Evolutionary conservation across 1,140 invertebrate species (phyloP), one percentile per base, ranked within the genome.

Genomic region (Sitodiplosis mosellana): DNA sequence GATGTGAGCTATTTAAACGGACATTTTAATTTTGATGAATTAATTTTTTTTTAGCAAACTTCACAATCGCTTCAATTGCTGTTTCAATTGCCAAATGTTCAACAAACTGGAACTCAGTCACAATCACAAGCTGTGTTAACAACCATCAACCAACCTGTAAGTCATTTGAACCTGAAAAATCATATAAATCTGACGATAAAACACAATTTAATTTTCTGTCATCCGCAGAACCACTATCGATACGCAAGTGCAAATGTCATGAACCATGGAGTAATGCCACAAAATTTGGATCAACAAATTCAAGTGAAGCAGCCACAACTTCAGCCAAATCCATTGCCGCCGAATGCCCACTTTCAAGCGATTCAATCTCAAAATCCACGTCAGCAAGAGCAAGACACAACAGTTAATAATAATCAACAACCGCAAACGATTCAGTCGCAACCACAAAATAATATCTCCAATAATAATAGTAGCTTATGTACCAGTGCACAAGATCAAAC

Each of bases 341-440:
- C 34, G 50, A 66, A 19, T 63, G 67, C 41, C 27, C 27, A 27
- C 10, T 59, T 64, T 47, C 60, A 71, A 56, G 60, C 64, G 51
- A 27, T 27, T 27, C 27, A 3, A 3, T 27, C 14, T 38, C 17
- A 14, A 38, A 38, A 17, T 38, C 50, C 49, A 20, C 50, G 63
- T 48, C 59, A 62, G 49, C 55, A 60, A 51, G 54, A 53, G 27
- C 55, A 54, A 6, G 48, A 42, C 27, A 14, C 12, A 38, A 4
- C 36, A n/a, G 36, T 38, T 14, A 17, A 17, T 14, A 14, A 38
- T n/a, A n/a, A n/a, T 38, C 14, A 38, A 12, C 36, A 14, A 38
- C 12, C 12, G 17, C 14, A 38, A n/a, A 14, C 36, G 14, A 3
- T n/a, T n/a, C 17, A 14, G 4, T 4, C 5, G 36, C 36, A 14